A percentile compares a stretch with the other conserved stretches of the same genome.
Evolutionary conservation across 2,888 invertebrate genomes (phyloP).

Genomic region (Oxycera nigricornis): DNA sequence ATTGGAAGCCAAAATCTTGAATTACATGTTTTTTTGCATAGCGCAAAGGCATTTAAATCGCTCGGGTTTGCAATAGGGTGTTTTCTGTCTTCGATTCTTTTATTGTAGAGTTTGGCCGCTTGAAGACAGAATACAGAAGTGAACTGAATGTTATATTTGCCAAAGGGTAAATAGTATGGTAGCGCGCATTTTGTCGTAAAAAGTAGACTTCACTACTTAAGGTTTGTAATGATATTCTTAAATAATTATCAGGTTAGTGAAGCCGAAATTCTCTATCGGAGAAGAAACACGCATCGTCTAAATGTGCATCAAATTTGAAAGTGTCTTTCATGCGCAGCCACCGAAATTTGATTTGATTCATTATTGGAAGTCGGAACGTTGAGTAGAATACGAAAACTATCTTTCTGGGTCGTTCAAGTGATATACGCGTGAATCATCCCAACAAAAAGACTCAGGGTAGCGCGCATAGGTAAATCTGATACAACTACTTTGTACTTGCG

Average conservation of each 20-base stretch:
- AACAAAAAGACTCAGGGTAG: neutral
- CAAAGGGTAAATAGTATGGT: neutral
- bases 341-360: neutral
- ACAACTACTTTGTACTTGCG: conserved; percentile 23
- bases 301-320: too few species aligned
- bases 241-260: too few species aligned
- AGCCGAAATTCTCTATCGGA: too few species aligned
- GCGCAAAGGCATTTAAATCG: neutral
- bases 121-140: neutral
- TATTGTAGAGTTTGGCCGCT: neutral
- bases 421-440: neutral
- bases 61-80: neutral
- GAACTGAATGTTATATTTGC: neutral
- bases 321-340: too few species aligned
- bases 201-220: too few species aligned
- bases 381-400: neutral
- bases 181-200: too few species aligned
- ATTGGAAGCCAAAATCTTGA: conserved; percentile 29
- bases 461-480: neutral
- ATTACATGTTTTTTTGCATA: conserved; percentile 13
- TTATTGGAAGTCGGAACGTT: neutral
- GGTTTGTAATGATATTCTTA: too few species aligned
- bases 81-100: neutral
- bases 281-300: too few species aligned
- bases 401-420: neutral